These are phyloP conservation scores for Plebejus melissa DNA, from an alignment of 2,888 invertebrate species.

Conservation along the genomic window DNA sequence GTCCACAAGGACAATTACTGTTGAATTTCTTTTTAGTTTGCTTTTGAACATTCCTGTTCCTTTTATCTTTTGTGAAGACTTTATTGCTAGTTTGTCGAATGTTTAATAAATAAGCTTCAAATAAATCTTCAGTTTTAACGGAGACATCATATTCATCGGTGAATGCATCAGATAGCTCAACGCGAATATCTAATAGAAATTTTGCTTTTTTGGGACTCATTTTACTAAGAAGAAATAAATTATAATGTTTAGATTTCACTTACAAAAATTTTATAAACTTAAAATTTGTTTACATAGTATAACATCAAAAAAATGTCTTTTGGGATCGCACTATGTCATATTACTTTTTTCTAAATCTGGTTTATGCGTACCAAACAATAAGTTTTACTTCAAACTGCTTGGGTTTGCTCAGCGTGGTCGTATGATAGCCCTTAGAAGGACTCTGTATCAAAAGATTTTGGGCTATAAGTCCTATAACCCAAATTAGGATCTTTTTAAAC, in stretches of 20 bases:
- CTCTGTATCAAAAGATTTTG: no score
- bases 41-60: conserved; percentile 35
- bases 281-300: not conserved
- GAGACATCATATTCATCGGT: conserved; percentile 50
- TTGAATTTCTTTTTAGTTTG: conserved; percentile 30
- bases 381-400: no score
- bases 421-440: no score
- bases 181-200: conserved; percentile 60
- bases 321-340: not conserved
- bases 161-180: conserved; percentile 53
- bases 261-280: not conserved
- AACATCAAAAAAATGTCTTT: no score
- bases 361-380: no score
- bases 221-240: conserved; percentile 33
- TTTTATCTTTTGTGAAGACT: conserved; percentile 36
- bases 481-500: no score
- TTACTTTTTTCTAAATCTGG: conserved; percentile 27
- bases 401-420: no score
- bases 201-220: conserved; percentile 63
- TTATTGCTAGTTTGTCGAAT: conserved; percentile 36
- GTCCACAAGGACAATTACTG: conserved; percentile 24
- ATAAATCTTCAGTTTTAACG: conserved; percentile 57
- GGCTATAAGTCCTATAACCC: no score
- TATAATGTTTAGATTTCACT: not conserved
- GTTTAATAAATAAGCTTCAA: conserved; percentile 40